Evolutionary conservation across 64 coral and sea anemone species (phyloP).

Genomic region (Montipora capricornis): DNA sequence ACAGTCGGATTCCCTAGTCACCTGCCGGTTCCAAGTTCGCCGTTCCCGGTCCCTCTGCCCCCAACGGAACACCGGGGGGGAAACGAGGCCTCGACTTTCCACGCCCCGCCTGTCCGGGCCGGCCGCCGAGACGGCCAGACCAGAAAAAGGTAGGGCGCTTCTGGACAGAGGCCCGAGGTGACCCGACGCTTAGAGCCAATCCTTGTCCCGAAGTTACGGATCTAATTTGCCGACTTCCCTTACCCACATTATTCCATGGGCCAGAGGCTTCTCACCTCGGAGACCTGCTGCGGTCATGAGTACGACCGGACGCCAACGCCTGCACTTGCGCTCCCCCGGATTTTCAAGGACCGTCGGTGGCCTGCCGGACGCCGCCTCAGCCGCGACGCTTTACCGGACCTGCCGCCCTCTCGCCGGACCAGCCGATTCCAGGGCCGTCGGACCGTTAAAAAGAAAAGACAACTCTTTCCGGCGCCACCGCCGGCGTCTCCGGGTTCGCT

Average conservation of each 20-base stretch:
- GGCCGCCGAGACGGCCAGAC: too few species aligned
- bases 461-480: constrained; percentile 61
- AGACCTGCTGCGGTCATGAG: constrained; percentile 74
- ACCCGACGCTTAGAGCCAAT: constrained; percentile 8
- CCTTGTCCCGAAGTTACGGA: constrained; percentile 66
- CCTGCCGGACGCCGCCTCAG: constrained; percentile 15
- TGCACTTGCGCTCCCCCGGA: constrained; percentile 3
- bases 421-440: constrained; percentile 14
- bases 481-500: constrained; percentile 61
- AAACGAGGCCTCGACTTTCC: too few species aligned
- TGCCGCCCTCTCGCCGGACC: not conserved
- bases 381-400: not conserved
- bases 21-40: too few species aligned
- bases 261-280: constrained; percentile 64
- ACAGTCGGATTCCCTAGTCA: too few species aligned
- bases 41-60: too few species aligned
- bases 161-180: constrained; percentile 1
- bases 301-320: constrained; percentile 46
- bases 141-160: not conserved
- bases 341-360: constrained; percentile 54
- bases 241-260: constrained; percentile 27
- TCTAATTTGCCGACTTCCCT: constrained; percentile 37
- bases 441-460: constrained; percentile 50
- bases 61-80: too few species aligned
- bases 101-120: not conserved